These are phyloP conservation scores for Platyura marginata DNA, from an alignment of 1,140 invertebrate genomes.

Conservation along the genomic window DNA sequence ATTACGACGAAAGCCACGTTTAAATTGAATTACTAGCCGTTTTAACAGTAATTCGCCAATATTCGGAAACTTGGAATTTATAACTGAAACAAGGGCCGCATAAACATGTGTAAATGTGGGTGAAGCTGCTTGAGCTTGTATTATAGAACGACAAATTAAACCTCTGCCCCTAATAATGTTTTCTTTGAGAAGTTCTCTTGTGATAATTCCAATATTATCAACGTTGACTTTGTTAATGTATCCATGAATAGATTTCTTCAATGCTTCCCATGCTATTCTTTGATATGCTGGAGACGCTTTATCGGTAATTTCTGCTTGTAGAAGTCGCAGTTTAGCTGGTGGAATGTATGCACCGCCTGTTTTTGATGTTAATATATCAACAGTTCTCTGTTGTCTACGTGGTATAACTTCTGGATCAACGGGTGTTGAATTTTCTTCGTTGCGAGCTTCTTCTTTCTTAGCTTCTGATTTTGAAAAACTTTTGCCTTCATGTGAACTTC, in stretches of 20 bases:
- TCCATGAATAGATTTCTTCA: conserved; percentile 99
- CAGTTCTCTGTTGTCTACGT: conserved; percentile 20
- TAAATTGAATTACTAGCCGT: conserved; percentile 86
- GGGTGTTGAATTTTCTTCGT: no score
- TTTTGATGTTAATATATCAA: conserved; percentile 59
- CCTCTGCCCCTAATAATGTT: conserved; percentile 92
- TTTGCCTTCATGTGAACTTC: no score
- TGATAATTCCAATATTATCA: conserved; percentile 85
- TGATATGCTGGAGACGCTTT: conserved; percentile 87
- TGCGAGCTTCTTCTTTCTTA: no score
- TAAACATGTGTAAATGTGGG: conserved; percentile 97
- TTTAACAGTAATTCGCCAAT: conserved; percentile 88
- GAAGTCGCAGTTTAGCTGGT: conserved; percentile 81
- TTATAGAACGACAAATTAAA: conserved; percentile 75
- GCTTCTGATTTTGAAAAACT: no score
- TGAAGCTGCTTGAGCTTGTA: conserved; percentile 92
- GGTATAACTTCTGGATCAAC: conserved; percentile 9
- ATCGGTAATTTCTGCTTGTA: conserved; percentile 88
- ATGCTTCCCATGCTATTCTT: conserved; percentile 91
- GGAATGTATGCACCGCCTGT: conserved; percentile 98
- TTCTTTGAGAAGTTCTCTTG: conserved; percentile 79
- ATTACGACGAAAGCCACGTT: conserved; percentile 80
- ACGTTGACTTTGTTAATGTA: conserved; percentile 97
- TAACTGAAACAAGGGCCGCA: conserved; percentile 79
- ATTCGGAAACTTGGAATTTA: conserved; percentile 97